phyloP scores from a whole-genome alignment of 2,113 vertebrate species.

The Carollia perspicillata region DNA sequence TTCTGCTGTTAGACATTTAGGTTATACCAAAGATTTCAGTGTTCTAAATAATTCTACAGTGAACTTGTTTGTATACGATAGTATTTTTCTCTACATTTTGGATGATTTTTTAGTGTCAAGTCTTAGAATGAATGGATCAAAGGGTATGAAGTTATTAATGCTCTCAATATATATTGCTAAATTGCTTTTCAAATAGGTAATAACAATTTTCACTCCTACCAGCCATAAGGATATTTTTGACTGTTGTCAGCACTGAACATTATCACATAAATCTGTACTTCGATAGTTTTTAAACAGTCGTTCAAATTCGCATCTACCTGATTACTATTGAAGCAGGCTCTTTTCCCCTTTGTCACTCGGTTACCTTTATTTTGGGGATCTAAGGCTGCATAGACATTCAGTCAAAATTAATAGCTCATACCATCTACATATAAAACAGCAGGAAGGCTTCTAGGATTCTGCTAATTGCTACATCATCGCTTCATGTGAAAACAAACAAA shows the following conservation, averaged over 20 bases:
- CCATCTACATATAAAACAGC: background rate
- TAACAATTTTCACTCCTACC: background rate
- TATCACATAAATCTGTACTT: background rate
- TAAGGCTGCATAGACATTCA: background rate
- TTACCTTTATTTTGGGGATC: background rate
- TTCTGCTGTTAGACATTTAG: background rate
- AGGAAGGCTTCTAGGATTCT: background rate
- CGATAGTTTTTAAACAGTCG: background rate
- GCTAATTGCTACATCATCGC: background rate
- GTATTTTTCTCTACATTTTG: background rate
- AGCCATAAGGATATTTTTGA: background rate
- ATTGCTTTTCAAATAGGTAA: background rate
- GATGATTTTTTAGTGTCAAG: background rate
- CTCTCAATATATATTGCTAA: background rate
- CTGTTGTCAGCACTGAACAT: background rate
- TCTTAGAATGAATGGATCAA: background rate
- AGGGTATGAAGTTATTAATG: background rate
- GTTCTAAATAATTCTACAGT: background rate
- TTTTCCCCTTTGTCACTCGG: background rate
- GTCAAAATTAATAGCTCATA: conserved; percentile 34
- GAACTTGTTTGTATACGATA: background rate
- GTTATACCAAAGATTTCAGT: background rate
- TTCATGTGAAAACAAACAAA: background rate
- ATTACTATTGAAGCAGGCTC: background rate
- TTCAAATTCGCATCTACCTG: background rate